phyloP scores from a whole-genome alignment of 2,797 vertebrate genomes.

The Poecilia wingei region DNA sequence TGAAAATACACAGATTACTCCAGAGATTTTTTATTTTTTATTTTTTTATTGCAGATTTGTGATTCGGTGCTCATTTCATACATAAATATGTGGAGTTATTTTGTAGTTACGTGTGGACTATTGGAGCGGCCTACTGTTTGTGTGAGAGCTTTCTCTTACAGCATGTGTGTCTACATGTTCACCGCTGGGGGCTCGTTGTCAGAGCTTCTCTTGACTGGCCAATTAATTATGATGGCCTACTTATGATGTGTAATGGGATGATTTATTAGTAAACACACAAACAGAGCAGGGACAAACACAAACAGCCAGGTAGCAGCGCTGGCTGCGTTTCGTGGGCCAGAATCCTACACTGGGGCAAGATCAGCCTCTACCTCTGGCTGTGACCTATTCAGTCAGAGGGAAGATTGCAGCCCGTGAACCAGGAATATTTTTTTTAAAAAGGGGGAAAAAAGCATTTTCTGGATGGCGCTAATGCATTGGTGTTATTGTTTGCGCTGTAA shows the following conservation, averaged over 20 bases:
- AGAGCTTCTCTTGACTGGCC: slow-evolving; percentile 81
- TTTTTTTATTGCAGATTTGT: slow-evolving; percentile 13
- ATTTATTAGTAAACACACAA: slow-evolving; percentile 87
- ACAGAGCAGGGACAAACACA: slow-evolving; percentile 67
- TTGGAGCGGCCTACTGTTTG: slow-evolving; percentile 14
- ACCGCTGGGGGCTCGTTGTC: slow-evolving; percentile 80
- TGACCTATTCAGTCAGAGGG: slow-evolving; percentile 57
- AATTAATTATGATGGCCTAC: slow-evolving; percentile 88
- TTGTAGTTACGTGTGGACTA: slow-evolving; percentile 12
- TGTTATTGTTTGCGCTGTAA: neutral
- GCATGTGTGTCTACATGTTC: slow-evolving; percentile 58
- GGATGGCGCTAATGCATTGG: slow-evolving; percentile 2
- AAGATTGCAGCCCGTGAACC: slow-evolving; percentile 27
- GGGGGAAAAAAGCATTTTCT: neutral
- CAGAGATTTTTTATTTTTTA: slow-evolving; percentile 2
- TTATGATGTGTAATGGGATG: slow-evolving; percentile 87
- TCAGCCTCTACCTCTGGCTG: slow-evolving; percentile 71
- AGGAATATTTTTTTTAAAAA: slow-evolving; percentile 14
- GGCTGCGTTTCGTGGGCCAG: slow-evolving; percentile 50
- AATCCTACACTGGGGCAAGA: slow-evolving; percentile 69
- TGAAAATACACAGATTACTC: slow-evolving; percentile 14
- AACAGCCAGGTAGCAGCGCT: slow-evolving; percentile 64
- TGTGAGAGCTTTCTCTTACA: slow-evolving; percentile 35
- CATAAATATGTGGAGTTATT: slow-evolving; percentile 8
- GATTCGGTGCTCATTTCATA: slow-evolving; percentile 28